Percentiles rank a stretch among this genome's conserved stretches.
Conservation (phyloP, 2,113 vertebrate species). For the Paramormyrops kingsleyae region DNA sequence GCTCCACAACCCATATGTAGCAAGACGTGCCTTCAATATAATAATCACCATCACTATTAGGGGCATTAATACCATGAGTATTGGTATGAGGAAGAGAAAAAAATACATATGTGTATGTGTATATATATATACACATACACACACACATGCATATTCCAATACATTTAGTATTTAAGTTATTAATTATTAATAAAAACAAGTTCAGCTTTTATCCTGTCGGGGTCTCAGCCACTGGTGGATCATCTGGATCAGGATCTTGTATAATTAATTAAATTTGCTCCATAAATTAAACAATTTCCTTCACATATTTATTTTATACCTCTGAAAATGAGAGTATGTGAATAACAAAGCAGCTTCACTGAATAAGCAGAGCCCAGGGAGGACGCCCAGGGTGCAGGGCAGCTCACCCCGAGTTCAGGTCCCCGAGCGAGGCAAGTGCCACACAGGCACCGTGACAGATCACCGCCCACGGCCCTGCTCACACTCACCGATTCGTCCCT, state of each 20-base stretch:
- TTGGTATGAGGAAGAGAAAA: background rate
- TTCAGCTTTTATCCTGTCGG: background rate
- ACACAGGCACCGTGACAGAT: background rate
- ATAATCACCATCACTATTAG: background rate
- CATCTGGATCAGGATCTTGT: background rate
- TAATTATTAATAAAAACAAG: background rate
- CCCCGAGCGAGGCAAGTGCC: background rate
- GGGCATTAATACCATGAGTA: background rate
- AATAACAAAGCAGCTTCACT: background rate
- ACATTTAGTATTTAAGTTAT: background rate
- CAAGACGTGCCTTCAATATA: background rate
- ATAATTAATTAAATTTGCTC: background rate
- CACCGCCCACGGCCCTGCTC: background rate
- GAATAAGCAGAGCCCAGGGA: background rate
- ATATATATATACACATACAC: background rate
- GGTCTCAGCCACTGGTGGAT: background rate
- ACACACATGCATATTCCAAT: background rate
- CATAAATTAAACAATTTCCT: background rate
- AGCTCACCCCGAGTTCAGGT: background rate
- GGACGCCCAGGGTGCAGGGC: background rate
- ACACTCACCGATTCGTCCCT: constrained; percentile 74
- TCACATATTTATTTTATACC: background rate
- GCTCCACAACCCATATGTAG: background rate
- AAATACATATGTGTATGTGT: background rate
- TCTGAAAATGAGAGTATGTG: background rate